Evolutionary conservation across 2,797 vertebrate species (phyloP).

Genomic region (Phrynocephalus guinanensis): DNA sequence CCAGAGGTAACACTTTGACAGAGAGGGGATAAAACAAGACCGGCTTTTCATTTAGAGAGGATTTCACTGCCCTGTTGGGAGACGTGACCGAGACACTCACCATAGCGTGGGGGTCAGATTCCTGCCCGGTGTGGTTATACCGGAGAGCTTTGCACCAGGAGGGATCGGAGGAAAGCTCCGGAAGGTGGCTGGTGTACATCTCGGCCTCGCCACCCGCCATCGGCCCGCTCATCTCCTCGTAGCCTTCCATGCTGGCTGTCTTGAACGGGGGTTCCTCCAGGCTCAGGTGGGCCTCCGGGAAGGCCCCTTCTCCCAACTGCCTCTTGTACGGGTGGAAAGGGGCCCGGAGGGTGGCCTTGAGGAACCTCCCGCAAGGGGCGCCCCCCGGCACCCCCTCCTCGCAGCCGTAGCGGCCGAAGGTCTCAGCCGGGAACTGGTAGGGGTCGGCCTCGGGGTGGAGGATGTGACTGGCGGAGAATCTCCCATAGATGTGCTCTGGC

Average conservation of each 20-base stretch:
- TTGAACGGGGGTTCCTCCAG: slow-evolving; percentile 77
- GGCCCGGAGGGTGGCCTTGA: slow-evolving; percentile 71
- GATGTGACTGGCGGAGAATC: slow-evolving; percentile 62
- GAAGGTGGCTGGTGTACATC: slow-evolving; percentile 67
- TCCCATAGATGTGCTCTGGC: slow-evolving; percentile 71
- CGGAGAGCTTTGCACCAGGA: slow-evolving; percentile 76
- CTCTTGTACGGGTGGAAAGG: slow-evolving; percentile 89
- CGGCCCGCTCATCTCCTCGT: slow-evolving; percentile 68
- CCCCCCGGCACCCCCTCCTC: slow-evolving; percentile 78
- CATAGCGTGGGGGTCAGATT: slow-evolving; percentile 75
- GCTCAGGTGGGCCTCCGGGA: slow-evolving; percentile 71
- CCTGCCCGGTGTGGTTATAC: slow-evolving; percentile 68
- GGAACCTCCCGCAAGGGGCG: slow-evolving; percentile 57
- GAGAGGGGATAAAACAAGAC: too few species aligned
- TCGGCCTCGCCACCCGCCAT: slow-evolving; percentile 67
- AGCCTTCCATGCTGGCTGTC: slow-evolving; percentile 64
- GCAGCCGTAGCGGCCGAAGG: slow-evolving; percentile 79
- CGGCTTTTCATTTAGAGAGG: too few species aligned
- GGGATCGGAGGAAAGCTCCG: slow-evolving; percentile 65
- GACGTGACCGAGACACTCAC: slow-evolving; percentile 61
- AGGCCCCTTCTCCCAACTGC: slow-evolving; percentile 84
- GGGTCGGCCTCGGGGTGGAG: slow-evolving; percentile 59
- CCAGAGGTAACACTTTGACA: background rate
- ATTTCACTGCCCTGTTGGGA: too few species aligned
- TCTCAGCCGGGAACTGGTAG: slow-evolving; percentile 66